Percentiles rank a stretch among this genome's conserved stretches.
Conservation (phyloP, 1,140 invertebrate genomes). For the Protaetia brevitarsis region DNA sequence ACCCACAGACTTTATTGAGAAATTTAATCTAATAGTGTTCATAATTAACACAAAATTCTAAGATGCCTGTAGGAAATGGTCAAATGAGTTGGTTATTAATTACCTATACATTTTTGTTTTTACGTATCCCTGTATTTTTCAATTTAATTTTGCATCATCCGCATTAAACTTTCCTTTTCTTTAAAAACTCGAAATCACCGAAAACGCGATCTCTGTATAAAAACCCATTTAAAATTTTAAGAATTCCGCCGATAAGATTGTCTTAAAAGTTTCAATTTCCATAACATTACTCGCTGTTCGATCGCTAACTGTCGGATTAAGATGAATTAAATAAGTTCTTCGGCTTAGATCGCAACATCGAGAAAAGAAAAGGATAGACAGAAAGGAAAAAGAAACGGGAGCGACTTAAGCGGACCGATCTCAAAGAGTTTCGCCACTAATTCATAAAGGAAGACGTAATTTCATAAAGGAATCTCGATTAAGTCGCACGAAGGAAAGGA, state of each 20-base stretch:
- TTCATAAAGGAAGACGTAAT: background rate
- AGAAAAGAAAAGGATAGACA: no score
- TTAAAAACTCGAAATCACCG: no score
- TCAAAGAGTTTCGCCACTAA: background rate
- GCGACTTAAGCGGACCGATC: no score
- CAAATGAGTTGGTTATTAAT: no score
- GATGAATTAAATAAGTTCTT: slow-evolving; percentile 3
- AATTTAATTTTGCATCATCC: no score
- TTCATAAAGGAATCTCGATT: background rate
- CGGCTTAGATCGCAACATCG: background rate
- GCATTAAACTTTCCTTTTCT: no score
- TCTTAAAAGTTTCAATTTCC: background rate
- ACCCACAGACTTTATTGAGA: no score
- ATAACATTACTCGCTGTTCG: background rate
- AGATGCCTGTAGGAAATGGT: no score
- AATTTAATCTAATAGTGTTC: no score
- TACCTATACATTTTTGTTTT: no score
- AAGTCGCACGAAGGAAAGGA: background rate
- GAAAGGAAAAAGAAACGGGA: background rate
- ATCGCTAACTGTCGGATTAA: background rate
- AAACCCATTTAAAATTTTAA: background rate
- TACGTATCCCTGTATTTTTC: no score
- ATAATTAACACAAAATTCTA: no score
- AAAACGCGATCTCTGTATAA: background rate
- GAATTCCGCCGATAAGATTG: background rate